Conservation (phyloP, 1,140 invertebrate species). For the Agrilus planipennis region DNA sequence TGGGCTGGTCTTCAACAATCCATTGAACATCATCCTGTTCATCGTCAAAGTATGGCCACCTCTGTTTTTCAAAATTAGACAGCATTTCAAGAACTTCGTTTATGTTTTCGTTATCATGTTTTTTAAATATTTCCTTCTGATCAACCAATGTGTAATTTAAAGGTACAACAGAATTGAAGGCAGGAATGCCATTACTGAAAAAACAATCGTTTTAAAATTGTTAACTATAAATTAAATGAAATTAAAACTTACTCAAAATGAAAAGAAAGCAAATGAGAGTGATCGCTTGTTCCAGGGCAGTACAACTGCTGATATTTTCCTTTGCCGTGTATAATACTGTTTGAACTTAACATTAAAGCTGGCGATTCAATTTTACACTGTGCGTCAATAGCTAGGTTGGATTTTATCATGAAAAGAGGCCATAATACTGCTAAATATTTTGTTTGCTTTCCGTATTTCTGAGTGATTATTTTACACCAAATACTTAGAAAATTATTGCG, state of each 20-base stretch:
- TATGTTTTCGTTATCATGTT: conserved; percentile 37
- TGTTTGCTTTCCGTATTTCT: conserved; percentile 37
- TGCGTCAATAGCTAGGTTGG: conserved; percentile 52
- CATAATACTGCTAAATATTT: conserved; percentile 50
- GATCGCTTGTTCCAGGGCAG: conserved; percentile 49
- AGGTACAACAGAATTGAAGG: conserved; percentile 42
- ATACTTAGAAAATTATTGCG: conserved; percentile 53
- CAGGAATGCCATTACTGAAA: conserved; percentile 20
- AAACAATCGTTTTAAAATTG: not conserved
- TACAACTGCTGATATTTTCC: conserved; percentile 50
- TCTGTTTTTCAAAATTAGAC: conserved; percentile 28
- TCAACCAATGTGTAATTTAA: conserved; percentile 48
- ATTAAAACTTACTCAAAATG: conserved; percentile 44
- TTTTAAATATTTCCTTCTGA: conserved; percentile 42
- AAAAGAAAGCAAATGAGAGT: conserved; percentile 50
- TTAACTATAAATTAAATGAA: conserved; percentile 18
- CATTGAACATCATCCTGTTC: conserved; percentile 36
- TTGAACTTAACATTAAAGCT: conserved; percentile 37
- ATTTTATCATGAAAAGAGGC: conserved; percentile 64
- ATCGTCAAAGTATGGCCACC: conserved; percentile 47
- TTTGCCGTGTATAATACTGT: conserved; percentile 41
- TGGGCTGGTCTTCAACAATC: conserved; percentile 41
- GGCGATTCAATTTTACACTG: conserved; percentile 50
- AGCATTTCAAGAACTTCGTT: conserved; percentile 37
- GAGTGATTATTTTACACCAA: conserved; percentile 56